Base-by-base conservation (phyloP, 1,140 invertebrate species). In the Drosophila trapezifrons region DNA sequence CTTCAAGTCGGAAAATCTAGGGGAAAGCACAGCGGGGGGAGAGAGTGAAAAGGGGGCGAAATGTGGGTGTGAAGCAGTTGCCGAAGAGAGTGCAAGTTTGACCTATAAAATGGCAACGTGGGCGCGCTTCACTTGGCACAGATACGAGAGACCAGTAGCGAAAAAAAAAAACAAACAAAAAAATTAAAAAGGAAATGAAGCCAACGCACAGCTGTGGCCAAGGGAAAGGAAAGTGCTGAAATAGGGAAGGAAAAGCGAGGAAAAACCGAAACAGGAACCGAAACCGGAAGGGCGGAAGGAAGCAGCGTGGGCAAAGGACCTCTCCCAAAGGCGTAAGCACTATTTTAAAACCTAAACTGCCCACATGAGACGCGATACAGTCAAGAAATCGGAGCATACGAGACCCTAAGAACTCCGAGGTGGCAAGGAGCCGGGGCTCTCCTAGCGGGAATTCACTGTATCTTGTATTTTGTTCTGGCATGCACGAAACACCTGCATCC, bases 341-440 rank as follows among this genome's bases (percentile, higher is more conserved):
- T 71, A 54, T 72, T 60, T 67, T 40, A 62, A 82, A 70, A 64
- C 51, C 51, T 56, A 75, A 84, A 89, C 73, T 69, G 59, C 49
- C 62, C 80, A 72, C 76, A 64, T 15, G 84, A 77, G 71, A 87
- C 66, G 70, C 60, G 74, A 58, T 69, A 76, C 67, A 71, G 64
- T 58, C 64, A 78, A 70, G 71, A 51, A 45, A 56, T 46, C 45
- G 22, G 29, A 51, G 45, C 49, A n/a, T n/a, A n/a, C n/a, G n/a
- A n/a, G n/a, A n/a, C n/a, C n/a, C n/a, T n/a, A n/a, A 37, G 20
- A 46, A n/a, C 9, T 15, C 17, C 13, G 3, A 25, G 35, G 35
- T 43, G 35, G 42, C 15, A 32, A 38, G 15, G 10, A 64, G 29
- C 10, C 18, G 35, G 35, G 42, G 20, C 18, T 51, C 54, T 60